A percentile compares a stretch with the other conserved stretches of the same genome.
These are phyloP conservation scores for Dolichopus griseipennis DNA, from an alignment of 2,888 invertebrate species.

Conservation along the genomic window DNA sequence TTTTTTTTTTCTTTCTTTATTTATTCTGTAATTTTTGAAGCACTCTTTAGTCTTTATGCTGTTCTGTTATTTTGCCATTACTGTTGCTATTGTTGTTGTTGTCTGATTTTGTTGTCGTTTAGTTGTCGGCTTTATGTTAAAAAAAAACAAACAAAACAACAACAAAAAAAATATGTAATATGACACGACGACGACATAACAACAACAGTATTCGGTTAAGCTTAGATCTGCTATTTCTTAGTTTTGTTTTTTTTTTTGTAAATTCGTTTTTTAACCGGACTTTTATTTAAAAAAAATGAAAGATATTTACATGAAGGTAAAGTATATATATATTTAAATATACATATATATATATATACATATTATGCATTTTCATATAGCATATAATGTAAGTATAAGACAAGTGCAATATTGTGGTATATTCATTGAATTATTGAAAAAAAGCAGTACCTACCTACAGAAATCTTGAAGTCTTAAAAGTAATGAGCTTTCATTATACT, in stretches of 20 bases:
- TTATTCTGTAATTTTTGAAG: not conserved
- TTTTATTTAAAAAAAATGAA: not conserved
- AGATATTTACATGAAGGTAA: not conserved
- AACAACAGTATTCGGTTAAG: not conserved
- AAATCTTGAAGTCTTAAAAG: too few species aligned
- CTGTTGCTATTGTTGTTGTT: too few species aligned
- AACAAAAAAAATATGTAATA: not conserved
- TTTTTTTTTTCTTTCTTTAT: not conserved
- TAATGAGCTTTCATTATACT: too few species aligned
- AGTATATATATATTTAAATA: too few species aligned
- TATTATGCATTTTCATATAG: too few species aligned
- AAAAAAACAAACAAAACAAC: too few species aligned
- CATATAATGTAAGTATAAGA: too few species aligned
- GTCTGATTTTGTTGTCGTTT: not conserved
- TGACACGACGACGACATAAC: not conserved
- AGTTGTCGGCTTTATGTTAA: not conserved
- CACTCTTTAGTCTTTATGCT: too few species aligned
- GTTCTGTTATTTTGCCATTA: too few species aligned
- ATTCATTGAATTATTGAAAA: too few species aligned
- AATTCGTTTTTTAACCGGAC: not conserved
- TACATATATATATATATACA: too few species aligned
- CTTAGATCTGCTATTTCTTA: not conserved
- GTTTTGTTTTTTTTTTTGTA: not conserved
- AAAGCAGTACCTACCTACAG: too few species aligned
- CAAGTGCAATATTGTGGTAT: not conserved